These are phyloP conservation scores for Aldabrachelys gigantea DNA, from an alignment of 2,113 vertebrate genomes.

Conservation along the genomic window DNA sequence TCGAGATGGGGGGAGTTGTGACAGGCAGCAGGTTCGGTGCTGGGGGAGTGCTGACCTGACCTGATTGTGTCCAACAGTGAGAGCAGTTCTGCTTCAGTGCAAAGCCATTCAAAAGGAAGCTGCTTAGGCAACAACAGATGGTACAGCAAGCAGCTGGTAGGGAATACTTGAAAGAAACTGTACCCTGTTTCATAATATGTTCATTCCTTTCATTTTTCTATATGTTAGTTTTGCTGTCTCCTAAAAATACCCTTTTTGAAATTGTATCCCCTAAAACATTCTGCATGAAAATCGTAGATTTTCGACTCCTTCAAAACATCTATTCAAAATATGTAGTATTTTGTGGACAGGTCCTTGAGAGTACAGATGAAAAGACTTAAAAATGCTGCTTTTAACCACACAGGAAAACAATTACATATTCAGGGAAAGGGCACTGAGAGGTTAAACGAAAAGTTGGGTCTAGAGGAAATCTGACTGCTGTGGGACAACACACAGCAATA, in stretches of 20 bases:
- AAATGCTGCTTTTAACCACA: conserved; percentile 63
- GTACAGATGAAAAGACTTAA: conserved; percentile 57
- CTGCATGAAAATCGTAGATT: not conserved
- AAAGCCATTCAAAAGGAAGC: conserved; percentile 77
- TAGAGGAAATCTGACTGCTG: conserved; percentile 54
- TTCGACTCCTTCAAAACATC: not conserved
- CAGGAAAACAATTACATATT: conserved; percentile 72
- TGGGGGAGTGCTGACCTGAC: conserved; percentile 76
- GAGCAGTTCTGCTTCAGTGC: conserved; percentile 76
- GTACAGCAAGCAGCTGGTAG: conserved; percentile 77
- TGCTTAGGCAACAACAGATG: conserved; percentile 81
- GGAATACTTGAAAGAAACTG: conserved; percentile 57
- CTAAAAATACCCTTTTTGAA: not conserved
- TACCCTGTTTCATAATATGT: conserved; percentile 37
- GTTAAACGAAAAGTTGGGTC: conserved; percentile 62
- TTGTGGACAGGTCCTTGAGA: conserved; percentile 9
- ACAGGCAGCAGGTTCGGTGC: conserved; percentile 68
- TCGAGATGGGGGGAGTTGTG: conserved; percentile 25
- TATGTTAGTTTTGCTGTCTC: not conserved
- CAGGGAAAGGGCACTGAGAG: conserved; percentile 58
- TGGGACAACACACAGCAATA: conserved; percentile 53
- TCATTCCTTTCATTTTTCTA: conserved; percentile 47
- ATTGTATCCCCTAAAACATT: not conserved
- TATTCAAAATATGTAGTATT: not conserved
- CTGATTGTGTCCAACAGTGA: conserved; percentile 79